phyloP scores from a whole-genome alignment of 2,888 invertebrate species.

The Stenodera caucasica region DNA sequence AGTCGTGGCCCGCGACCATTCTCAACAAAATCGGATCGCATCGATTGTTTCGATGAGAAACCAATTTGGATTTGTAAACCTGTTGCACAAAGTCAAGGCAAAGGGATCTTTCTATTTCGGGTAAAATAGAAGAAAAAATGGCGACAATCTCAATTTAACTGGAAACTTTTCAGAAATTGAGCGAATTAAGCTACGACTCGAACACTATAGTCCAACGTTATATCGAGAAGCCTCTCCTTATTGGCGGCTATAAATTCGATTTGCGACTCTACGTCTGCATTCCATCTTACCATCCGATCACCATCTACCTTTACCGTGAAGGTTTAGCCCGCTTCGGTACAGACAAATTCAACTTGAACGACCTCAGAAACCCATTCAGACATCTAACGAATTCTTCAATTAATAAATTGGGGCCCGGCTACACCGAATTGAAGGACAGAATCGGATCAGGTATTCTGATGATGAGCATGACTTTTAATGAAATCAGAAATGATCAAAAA shows the following conservation, averaged over 20 bases:
- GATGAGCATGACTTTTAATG: background rate
- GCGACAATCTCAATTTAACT: too few relatives aligned
- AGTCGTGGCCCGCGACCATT: slow-evolving; percentile 55
- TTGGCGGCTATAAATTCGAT: slow-evolving; percentile 93
- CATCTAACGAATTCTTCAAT: slow-evolving; percentile 91
- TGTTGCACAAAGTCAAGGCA: slow-evolving; percentile 81
- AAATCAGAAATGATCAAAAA: background rate
- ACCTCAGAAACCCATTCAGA: slow-evolving; percentile 80
- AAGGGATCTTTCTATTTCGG: slow-evolving; percentile 80
- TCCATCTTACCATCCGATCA: slow-evolving; percentile 82
- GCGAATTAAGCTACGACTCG: slow-evolving; percentile 75
- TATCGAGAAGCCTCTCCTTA: slow-evolving; percentile 74
- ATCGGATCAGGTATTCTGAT: slow-evolving; percentile 71
- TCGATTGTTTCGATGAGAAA: slow-evolving; percentile 52
- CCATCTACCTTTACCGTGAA: slow-evolving; percentile 86
- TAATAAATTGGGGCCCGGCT: slow-evolving; percentile 84
- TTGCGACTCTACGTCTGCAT: slow-evolving; percentile 87
- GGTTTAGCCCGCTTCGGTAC: slow-evolving; percentile 81
- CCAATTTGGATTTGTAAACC: slow-evolving; percentile 88
- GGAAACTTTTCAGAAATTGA: slow-evolving; percentile 66
- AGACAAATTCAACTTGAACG: slow-evolving; percentile 81
- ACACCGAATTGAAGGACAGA: slow-evolving; percentile 78
- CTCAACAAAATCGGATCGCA: slow-evolving; percentile 53
- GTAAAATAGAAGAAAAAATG: slow-evolving; percentile 61
- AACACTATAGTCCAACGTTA: slow-evolving; percentile 81